phyloP scores from a whole-genome alignment of 2,888 invertebrate genomes.

The Actias luna region DNA sequence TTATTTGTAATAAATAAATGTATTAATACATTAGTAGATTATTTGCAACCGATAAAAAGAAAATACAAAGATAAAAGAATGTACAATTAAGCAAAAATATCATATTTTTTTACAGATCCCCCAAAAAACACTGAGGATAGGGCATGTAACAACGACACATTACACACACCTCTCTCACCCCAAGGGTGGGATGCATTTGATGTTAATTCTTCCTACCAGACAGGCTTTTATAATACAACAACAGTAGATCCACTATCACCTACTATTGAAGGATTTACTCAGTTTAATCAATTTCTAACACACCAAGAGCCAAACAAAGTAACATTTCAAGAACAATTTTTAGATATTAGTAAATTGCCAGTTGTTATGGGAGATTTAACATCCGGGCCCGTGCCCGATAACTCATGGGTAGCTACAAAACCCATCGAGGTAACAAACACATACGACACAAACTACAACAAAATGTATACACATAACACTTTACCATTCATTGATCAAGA shows the following conservation, averaged over 20 bases:
- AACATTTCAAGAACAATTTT: conserved; percentile 57
- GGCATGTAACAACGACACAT: conserved; percentile 70
- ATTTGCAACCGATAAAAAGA: too few species aligned
- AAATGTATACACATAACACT: conserved; percentile 54
- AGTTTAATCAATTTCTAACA: conserved; percentile 30
- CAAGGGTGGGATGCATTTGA: conserved; percentile 67
- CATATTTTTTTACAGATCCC: conserved; percentile 50
- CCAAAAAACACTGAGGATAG: conserved; percentile 57
- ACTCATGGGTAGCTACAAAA: conserved; percentile 48
- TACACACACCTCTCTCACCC: conserved; percentile 70
- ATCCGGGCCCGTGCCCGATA: conserved; percentile 50
- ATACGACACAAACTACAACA: conserved; percentile 48
- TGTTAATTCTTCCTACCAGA: conserved; percentile 61
- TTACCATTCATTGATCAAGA: conserved; percentile 69
- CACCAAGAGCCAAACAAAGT: conserved; percentile 40
- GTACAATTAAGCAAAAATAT: conserved; percentile 2
- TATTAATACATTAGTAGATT: too few species aligned
- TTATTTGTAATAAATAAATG: too few species aligned
- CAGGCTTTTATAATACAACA: conserved; percentile 55
- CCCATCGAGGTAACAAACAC: conserved; percentile 48
- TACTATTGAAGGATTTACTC: conserved; percentile 46
- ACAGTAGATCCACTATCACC: conserved; percentile 58
- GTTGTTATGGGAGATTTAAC: conserved; percentile 65
- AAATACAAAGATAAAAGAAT: neutral
- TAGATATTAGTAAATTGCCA: conserved; percentile 66